A percentile compares a stretch with the other conserved stretches of the same genome.
Conservation (phyloP, 2,797 vertebrate genomes). For the Diplodus puntazzo region DNA sequence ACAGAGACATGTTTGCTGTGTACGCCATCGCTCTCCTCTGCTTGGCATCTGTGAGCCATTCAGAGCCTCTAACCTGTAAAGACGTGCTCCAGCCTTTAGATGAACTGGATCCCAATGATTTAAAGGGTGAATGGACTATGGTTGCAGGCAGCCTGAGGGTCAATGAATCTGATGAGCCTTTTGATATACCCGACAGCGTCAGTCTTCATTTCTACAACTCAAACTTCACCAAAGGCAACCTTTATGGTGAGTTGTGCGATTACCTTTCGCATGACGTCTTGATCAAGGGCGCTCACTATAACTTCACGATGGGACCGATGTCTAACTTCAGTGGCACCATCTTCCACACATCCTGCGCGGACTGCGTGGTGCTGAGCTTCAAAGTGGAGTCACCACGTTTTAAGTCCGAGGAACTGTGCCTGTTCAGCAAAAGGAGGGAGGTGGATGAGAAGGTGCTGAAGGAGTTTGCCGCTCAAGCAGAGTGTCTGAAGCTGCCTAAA, state of each 20-base stretch:
- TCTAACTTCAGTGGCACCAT: not conserved
- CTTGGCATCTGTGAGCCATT: slow-evolving; percentile 22
- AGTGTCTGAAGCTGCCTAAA: slow-evolving; percentile 55
- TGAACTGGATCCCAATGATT: not conserved
- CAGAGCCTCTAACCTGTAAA: slow-evolving; percentile 50
- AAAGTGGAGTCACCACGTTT: fast-evolving
- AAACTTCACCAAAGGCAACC: not conserved
- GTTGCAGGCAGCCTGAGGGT: slow-evolving; percentile 32
- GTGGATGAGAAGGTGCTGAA: slow-evolving; percentile 35
- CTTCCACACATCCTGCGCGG: slow-evolving; percentile 20
- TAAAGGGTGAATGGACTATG: slow-evolving; percentile 46
- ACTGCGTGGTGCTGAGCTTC: slow-evolving; percentile 35
- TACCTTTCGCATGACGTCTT: not conserved
- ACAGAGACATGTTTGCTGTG: slow-evolving; percentile 38
- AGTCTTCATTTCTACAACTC: not conserved
- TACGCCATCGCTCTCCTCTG: slow-evolving; percentile 7
- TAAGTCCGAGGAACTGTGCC: not conserved
- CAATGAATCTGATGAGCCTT: fast-evolving
- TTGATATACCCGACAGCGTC: fast-evolving
- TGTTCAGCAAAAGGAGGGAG: slow-evolving; percentile 60
- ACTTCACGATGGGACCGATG: fast-evolving
- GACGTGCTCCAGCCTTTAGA: slow-evolving; percentile 30
- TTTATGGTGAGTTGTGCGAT: fast-evolving
- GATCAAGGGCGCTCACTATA: fast-evolving
- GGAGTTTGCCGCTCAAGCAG: slow-evolving; percentile 50